Base-by-base conservation (phyloP, 2,888 invertebrate genomes). In the Hypena proboscidalis region DNA sequence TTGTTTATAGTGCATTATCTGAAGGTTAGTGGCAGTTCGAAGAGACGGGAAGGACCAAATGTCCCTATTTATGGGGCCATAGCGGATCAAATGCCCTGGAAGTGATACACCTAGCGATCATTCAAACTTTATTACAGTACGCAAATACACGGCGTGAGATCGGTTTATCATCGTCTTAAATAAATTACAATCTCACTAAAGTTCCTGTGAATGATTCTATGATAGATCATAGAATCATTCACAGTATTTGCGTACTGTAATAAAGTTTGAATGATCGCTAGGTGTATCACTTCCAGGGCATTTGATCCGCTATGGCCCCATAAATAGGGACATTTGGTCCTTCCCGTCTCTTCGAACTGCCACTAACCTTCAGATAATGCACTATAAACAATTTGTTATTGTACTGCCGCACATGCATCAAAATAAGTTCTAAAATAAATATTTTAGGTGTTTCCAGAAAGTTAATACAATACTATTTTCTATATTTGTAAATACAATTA, bases 1-100 rank as follows among this genome's bases (percentile, higher is more conserved):
- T 58, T 63, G 60, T 57, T 49, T 78, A 80, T 74, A 65, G 62
- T 54, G 50, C 61, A 65, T 70, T 67, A 70, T 64, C 58, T 56
- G 54, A 31, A 56, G 46, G 64, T 65, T 66, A 71, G 67, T 67
- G 63, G 67, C 58, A 59, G 60, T 67, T 58, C 54, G 60, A 56
- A 54, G 62, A 63, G 65, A 58, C 52, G 49, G 56, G 56, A 52
- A 50, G 70, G 49, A 44, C n/a, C 40, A 40, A 61, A 58, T 55
- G 64, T 69, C 66, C 60, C 45, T 75, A 56, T 82, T 83, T 80
- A 83, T 71, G 68, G 68, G 58, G 72, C 76, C 51, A 79, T 81
- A 78, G 61, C 71, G 72, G 72, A 76, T 80, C 78, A 83, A 84
- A 84, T 78, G 83, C 72, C 67, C 67, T 76, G 83, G 81, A 85